Percentiles rank a stretch among this genome's conserved stretches.
These are phyloP conservation scores for Gambusia affinis DNA, from an alignment of 2,113 vertebrate species.

Conservation along the genomic window DNA sequence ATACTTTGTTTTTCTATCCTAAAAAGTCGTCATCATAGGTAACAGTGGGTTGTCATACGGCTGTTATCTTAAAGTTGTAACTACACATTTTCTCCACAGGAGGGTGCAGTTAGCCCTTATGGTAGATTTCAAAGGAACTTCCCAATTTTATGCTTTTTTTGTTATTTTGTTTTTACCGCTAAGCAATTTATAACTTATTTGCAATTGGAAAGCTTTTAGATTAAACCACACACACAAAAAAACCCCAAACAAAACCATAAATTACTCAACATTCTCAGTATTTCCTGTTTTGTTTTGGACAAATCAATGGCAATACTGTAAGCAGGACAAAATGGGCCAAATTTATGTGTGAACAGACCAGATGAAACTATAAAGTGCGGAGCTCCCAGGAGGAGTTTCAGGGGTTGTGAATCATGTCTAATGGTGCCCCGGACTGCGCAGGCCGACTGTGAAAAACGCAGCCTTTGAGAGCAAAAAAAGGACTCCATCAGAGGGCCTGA, in stretches of 20 bases:
- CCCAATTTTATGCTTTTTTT: background rate
- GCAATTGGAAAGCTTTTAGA: background rate
- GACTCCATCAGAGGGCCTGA: background rate
- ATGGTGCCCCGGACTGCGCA: background rate
- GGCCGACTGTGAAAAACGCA: background rate
- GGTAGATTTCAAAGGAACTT: background rate
- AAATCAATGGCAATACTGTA: background rate
- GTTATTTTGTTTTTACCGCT: too few relatives aligned
- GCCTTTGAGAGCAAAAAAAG: background rate
- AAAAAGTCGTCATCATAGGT: too few relatives aligned
- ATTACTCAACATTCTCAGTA: background rate
- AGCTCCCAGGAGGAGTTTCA: background rate
- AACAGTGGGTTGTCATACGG: background rate
- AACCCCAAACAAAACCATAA: background rate
- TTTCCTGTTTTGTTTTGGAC: background rate
- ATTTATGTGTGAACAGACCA: background rate
- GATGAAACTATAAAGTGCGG: background rate
- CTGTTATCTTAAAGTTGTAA: slow-evolving; percentile 19
- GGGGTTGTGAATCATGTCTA: slow-evolving; percentile 10
- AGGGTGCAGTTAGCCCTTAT: slow-evolving; percentile 44
- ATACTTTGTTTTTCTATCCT: too few relatives aligned
- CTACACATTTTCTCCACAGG: slow-evolving; percentile 36
- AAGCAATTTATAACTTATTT: background rate
- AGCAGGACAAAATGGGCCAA: background rate
- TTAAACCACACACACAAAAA: too few relatives aligned